Evolutionary conservation across 2,888 invertebrate species (phyloP).

Genomic region (Plusia festucae): DNA sequence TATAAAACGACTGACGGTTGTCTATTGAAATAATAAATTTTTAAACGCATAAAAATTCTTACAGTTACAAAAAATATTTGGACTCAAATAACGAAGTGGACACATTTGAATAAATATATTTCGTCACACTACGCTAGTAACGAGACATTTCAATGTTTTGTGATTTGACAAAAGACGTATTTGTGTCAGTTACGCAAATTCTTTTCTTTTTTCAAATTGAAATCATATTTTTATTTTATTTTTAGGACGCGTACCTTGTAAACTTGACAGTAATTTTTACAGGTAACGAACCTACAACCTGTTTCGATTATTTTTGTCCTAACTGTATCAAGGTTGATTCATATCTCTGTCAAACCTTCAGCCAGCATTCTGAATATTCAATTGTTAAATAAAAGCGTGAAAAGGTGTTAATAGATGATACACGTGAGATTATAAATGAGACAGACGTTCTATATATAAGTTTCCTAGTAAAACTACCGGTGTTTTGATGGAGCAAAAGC

Average conservation of each 20-base stretch:
- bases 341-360: slow-evolving; percentile 7
- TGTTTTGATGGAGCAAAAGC: slow-evolving; percentile 17
- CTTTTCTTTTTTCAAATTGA: not conserved
- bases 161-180: slow-evolving; percentile 12
- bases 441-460: slow-evolving; percentile 17
- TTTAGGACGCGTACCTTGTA: not conserved
- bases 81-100: not conserved
- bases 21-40: not conserved
- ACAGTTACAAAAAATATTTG: not conserved
- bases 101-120: slow-evolving; percentile 10
- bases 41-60: not conserved
- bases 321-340: slow-evolving; percentile 1
- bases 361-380: slow-evolving; percentile 1
- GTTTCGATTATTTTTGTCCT: not conserved
- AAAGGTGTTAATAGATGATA: slow-evolving; percentile 3
- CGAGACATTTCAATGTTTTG: not conserved
- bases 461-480: slow-evolving; percentile 8
- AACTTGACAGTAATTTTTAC: not conserved
- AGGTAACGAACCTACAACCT: slow-evolving; percentile 3
- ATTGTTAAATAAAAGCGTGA: not conserved
- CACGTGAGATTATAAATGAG: slow-evolving; percentile 18
- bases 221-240: not conserved
- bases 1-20: not conserved
- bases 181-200: not conserved
- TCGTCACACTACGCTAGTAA: slow-evolving; percentile 15